phyloP scores from a whole-genome alignment of 2,888 invertebrate genomes.

The Caenorhabditis sinica region DNA sequence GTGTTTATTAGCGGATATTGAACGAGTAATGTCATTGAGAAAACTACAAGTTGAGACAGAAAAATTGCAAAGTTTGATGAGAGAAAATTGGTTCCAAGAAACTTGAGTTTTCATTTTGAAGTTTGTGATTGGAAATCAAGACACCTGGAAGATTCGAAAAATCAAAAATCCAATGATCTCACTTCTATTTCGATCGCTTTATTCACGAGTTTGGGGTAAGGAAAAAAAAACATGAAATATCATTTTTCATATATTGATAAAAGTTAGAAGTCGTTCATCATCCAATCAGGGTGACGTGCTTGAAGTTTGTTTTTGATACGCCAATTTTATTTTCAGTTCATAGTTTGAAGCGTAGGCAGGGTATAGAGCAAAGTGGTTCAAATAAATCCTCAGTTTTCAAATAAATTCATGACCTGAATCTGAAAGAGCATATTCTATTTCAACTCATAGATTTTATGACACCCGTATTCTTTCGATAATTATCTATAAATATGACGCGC shows the following conservation, averaged over 20 bases:
- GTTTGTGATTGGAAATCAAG: not conserved
- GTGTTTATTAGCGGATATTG: not conserved
- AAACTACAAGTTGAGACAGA: not conserved
- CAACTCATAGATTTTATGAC: not conserved
- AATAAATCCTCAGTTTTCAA: too few species aligned
- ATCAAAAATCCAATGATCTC: not conserved
- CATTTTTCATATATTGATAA: too few species aligned
- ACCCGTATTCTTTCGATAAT: not conserved
- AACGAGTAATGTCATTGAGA: not conserved
- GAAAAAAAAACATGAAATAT: not conserved
- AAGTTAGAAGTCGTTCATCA: too few species aligned
- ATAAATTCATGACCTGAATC: not conserved
- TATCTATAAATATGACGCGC: not conserved
- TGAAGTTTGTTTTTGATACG: too few species aligned
- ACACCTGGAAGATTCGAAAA: not conserved
- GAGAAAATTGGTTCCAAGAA: not conserved
- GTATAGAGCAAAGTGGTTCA: too few species aligned
- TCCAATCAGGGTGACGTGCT: not conserved
- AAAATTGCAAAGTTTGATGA: not conserved
- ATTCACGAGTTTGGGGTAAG: too few species aligned
- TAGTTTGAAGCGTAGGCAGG: too few species aligned
- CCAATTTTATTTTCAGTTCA: too few species aligned
- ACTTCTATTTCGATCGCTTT: not conserved
- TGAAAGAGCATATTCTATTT: not conserved
- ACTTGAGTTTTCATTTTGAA: not conserved